Conservation (phyloP, 2,797 vertebrate species). For the Galago senegalensis region DNA sequence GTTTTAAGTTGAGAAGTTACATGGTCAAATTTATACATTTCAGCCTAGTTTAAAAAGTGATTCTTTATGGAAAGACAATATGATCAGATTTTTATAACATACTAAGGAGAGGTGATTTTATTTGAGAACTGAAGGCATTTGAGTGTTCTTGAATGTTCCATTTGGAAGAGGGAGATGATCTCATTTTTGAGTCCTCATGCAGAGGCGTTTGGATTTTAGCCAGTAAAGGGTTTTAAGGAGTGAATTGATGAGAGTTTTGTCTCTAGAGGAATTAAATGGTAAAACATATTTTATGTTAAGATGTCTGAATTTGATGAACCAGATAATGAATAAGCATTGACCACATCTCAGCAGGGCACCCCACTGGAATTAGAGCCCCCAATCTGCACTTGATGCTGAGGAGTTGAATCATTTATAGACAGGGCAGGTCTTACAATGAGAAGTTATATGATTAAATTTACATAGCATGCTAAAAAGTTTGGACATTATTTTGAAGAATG, state of each 20-base stretch:
- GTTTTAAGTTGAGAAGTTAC: slow-evolving; percentile 1
- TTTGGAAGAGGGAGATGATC: neutral
- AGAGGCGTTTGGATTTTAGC: neutral
- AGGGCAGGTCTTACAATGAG: neutral
- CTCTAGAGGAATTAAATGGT: slow-evolving; percentile 41
- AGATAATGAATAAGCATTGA: fast-evolving
- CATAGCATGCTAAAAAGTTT: neutral
- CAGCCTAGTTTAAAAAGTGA: neutral
- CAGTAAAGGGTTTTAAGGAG: slow-evolving; percentile 20
- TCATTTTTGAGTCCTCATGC: neutral
- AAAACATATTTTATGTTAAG: neutral
- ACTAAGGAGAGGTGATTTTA: slow-evolving; percentile 44
- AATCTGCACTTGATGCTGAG: fast-evolving
- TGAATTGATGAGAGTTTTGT: slow-evolving; percentile 15
- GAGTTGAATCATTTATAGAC: neutral
- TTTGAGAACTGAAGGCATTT: neutral
- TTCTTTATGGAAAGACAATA: slow-evolving; percentile 47
- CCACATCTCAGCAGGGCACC: too few species aligned
- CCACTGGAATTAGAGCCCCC: too few species aligned
- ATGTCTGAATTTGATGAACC: neutral
- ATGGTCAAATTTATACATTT: neutral
- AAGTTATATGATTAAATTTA: neutral
- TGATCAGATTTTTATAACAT: slow-evolving; percentile 9
- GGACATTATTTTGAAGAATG: neutral
- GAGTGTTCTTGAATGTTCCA: neutral